Conservation (phyloP, 2,797 vertebrate species). For the Notolabrus celidotus region DNA sequence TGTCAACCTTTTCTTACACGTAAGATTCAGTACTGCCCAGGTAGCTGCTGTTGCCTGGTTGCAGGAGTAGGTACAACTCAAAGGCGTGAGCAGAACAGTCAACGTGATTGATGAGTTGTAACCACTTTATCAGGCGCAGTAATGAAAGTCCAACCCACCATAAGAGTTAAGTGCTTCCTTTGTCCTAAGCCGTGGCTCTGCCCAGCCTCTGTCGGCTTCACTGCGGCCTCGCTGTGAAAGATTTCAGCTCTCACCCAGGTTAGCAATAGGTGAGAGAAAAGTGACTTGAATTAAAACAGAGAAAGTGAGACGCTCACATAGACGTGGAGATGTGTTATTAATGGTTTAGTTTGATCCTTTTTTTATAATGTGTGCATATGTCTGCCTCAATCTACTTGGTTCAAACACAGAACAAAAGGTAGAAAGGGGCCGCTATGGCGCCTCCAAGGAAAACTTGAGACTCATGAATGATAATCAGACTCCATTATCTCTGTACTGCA, state of each 20-base stretch:
- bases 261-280: not conserved
- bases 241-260: slow-evolving; percentile 9
- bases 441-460: slow-evolving; percentile 47
- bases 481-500: slow-evolving; percentile 46
- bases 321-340: slow-evolving; percentile 26
- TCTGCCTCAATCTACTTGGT: slow-evolving; percentile 22
- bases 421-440: slow-evolving; percentile 7
- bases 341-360: slow-evolving; percentile 41
- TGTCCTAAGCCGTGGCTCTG: slow-evolving; percentile 14
- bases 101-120: slow-evolving; percentile 46
- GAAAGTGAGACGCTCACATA: slow-evolving; percentile 8
- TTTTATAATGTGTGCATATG: not conserved
- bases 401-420: slow-evolving; percentile 18
- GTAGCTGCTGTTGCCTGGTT: not conserved
- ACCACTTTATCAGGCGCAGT: slow-evolving; percentile 37
- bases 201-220: slow-evolving; percentile 14
- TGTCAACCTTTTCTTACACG: too few relatives aligned
- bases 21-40: too few relatives aligned
- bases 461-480: slow-evolving; percentile 60
- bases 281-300: slow-evolving; percentile 13
- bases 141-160: slow-evolving; percentile 27
- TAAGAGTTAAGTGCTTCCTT: slow-evolving; percentile 20
- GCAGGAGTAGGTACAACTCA: slow-evolving; percentile 2
- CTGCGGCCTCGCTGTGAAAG: slow-evolving; percentile 11
- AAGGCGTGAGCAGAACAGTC: slow-evolving; percentile 4